These are phyloP conservation scores for Ectropis grisescens DNA, from an alignment of 1,140 invertebrate species.

Conservation along the genomic window DNA sequence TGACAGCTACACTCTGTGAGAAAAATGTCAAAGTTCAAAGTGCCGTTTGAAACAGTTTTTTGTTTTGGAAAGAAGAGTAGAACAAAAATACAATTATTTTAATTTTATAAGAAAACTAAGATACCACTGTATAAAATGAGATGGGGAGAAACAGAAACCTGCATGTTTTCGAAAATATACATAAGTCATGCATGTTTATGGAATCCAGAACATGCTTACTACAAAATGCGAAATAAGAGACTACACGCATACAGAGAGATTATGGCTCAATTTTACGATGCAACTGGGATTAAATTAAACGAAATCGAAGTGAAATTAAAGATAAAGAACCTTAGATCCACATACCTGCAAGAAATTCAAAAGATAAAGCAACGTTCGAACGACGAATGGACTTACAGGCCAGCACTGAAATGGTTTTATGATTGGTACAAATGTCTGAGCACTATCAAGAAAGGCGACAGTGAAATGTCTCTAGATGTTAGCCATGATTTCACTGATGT, in stretches of 20 bases:
- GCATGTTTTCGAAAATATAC: constrained; percentile 59
- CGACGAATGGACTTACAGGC: constrained; percentile 27
- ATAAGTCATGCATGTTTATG: constrained; percentile 48
- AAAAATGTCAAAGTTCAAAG: too few relatives aligned
- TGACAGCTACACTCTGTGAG: too few relatives aligned
- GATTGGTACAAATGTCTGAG: constrained; percentile 35
- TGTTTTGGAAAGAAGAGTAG: too few relatives aligned
- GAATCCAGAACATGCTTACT: constrained; percentile 41
- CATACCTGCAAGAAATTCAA: constrained; percentile 50
- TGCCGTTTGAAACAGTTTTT: too few relatives aligned
- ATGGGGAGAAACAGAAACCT: constrained; percentile 41
- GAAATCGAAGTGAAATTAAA: constrained; percentile 48
- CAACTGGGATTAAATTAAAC: constrained; percentile 33
- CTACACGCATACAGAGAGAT: constrained; percentile 43
- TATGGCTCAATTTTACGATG: constrained; percentile 31
- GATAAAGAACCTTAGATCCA: constrained; percentile 58
- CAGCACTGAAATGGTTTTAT: constrained; percentile 46
- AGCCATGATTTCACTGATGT: not conserved
- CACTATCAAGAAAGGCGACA: constrained; percentile 2
- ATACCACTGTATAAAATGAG: too few relatives aligned
- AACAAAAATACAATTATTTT: too few relatives aligned
- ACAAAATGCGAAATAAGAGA: constrained; percentile 38
- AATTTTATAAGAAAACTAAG: too few relatives aligned
- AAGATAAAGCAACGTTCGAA: constrained; percentile 44
- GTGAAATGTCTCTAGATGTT: not conserved